Evolutionary conservation across 2,113 vertebrate species (phyloP).

Genomic region (Perccottus glenii): DNA sequence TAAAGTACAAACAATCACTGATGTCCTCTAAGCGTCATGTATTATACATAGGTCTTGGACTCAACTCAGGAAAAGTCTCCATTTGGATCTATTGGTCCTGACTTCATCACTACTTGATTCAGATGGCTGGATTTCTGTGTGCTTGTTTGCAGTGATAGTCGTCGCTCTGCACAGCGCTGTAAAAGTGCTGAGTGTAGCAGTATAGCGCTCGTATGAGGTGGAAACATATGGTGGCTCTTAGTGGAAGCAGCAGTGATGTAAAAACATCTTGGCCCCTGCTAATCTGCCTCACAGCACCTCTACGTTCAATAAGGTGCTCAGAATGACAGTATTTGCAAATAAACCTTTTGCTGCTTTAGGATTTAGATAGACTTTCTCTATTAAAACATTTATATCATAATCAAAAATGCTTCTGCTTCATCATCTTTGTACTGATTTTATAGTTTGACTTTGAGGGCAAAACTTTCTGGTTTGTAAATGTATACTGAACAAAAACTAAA

Average conservation of each 20-base stretch:
- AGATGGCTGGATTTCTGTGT: slow-evolving; percentile 27
- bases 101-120: slow-evolving; percentile 1
- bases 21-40: too few species aligned
- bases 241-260: slow-evolving; percentile 67
- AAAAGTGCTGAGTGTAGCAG: slow-evolving; percentile 71
- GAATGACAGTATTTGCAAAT: slow-evolving; percentile 22
- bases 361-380: background rate
- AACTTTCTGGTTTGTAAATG: too few species aligned
- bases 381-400: background rate
- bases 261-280: slow-evolving; percentile 59
- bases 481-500: too few species aligned
- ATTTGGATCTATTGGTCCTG: background rate
- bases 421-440: too few species aligned
- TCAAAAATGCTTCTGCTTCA: too few species aligned
- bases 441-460: too few species aligned
- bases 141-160: slow-evolving; percentile 41
- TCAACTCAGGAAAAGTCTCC: too few species aligned
- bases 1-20: too few species aligned
- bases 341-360: background rate
- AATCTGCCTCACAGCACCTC: slow-evolving; percentile 51
- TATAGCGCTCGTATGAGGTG: slow-evolving; percentile 56
- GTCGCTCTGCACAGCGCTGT: slow-evolving; percentile 42
- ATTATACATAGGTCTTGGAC: too few species aligned
- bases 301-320: slow-evolving; percentile 34
- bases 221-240: slow-evolving; percentile 73